These are phyloP conservation scores for Myrmecobius fasciatus DNA, from an alignment of 2,113 vertebrate species.

Conservation along the genomic window DNA sequence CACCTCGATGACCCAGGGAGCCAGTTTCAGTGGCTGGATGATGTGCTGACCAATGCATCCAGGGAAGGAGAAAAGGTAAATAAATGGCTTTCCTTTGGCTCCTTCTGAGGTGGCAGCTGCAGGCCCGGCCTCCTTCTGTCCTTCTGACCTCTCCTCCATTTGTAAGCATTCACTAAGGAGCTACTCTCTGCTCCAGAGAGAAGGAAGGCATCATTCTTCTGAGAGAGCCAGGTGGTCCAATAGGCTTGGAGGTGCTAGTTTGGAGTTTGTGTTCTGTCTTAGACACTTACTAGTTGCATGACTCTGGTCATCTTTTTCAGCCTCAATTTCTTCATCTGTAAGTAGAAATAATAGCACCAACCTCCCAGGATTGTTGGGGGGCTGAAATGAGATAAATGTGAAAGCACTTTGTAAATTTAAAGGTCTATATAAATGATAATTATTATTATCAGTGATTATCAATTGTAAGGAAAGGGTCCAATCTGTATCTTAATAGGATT, in stretches of 20 bases:
- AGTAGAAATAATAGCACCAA: neutral
- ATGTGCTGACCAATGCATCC: constrained; percentile 86
- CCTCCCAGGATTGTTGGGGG: neutral
- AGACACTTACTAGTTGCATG: neutral
- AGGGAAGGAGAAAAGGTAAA: constrained; percentile 89
- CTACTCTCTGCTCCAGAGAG: neutral
- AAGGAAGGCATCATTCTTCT: neutral
- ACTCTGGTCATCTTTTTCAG: neutral
- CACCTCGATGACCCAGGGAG: constrained; percentile 87
- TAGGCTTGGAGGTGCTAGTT: too few relatives aligned
- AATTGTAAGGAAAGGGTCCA: neutral
- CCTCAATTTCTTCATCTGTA: neutral
- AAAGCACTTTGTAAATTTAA: neutral
- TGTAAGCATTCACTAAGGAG: neutral
- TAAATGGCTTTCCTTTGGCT: neutral
- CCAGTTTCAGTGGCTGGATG: constrained; percentile 93
- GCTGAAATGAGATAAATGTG: neutral
- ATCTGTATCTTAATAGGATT: neutral
- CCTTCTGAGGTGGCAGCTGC: neutral
- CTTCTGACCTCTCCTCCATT: neutral
- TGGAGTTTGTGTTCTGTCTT: neutral
- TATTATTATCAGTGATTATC: neutral
- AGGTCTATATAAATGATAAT: neutral
- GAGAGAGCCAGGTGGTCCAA: too few relatives aligned
- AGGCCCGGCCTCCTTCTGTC: neutral